A percentile compares a stretch with the other conserved stretches of the same genome.
Conservation (phyloP, 2,888 invertebrate genomes). For the Phlogophora meticulosa region DNA sequence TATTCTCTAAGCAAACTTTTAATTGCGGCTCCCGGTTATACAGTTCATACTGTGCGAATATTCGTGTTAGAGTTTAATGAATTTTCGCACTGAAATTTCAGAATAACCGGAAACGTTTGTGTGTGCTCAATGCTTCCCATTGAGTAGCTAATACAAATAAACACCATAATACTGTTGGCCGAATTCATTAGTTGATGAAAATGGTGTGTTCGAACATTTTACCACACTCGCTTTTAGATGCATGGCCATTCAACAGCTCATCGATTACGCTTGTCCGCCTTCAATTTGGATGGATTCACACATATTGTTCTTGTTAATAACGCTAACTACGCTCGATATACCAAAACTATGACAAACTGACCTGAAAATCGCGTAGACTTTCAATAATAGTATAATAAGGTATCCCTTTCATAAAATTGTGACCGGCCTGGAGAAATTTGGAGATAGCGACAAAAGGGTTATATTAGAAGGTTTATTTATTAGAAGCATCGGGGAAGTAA, state of each 20-base stretch:
- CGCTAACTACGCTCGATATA: constrained; percentile 12
- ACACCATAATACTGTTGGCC: constrained; percentile 50
- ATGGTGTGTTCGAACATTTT: constrained; percentile 22
- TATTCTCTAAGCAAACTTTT: constrained; percentile 87
- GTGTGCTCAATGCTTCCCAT: constrained; percentile 65
- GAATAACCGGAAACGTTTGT: constrained; percentile 72
- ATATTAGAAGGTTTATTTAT: constrained; percentile 61
- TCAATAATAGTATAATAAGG: constrained; percentile 41
- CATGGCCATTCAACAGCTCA: constrained; percentile 34
- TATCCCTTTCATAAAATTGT: constrained; percentile 51
- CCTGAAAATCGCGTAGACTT: constrained; percentile 33
- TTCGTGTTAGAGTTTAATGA: constrained; percentile 87
- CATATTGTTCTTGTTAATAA: constrained; percentile 10
- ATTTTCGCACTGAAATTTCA: constrained; percentile 80
- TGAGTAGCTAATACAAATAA: constrained; percentile 71
- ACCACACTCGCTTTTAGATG: constrained; percentile 31
- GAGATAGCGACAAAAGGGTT: constrained; percentile 60
- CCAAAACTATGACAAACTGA: constrained; percentile 9
- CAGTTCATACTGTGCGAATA: constrained; percentile 82
- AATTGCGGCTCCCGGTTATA: constrained; percentile 87
- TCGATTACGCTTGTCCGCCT: constrained; percentile 13
- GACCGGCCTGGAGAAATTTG: constrained; percentile 37
- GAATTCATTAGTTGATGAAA: constrained; percentile 53
- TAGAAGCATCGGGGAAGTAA: constrained; percentile 49
- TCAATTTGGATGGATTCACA: constrained; percentile 15